Conservation (phyloP, 2,113 vertebrate species). For the Catharus minimus region DNA sequence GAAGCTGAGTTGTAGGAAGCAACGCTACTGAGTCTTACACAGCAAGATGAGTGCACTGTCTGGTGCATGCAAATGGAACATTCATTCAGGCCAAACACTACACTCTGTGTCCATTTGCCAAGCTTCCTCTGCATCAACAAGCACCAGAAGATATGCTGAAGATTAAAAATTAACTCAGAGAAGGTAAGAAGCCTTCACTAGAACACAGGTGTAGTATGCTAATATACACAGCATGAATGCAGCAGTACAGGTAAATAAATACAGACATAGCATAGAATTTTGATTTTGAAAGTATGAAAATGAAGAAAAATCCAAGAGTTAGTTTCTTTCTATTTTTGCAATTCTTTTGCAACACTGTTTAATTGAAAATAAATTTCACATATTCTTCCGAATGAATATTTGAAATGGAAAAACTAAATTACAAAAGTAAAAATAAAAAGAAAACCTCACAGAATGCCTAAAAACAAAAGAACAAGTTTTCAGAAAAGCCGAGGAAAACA, state of each 20-base stretch:
- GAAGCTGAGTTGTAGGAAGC: neutral
- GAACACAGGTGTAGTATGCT: neutral
- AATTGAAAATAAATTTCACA: neutral
- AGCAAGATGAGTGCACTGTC: neutral
- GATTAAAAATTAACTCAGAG: neutral
- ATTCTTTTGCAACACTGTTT: neutral
- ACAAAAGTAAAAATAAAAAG: neutral
- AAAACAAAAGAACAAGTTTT: neutral
- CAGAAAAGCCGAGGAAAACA: neutral
- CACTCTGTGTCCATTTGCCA: neutral
- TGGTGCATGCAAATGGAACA: neutral
- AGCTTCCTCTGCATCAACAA: neutral
- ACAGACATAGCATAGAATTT: neutral
- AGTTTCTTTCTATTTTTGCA: neutral
- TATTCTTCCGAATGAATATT: neutral
- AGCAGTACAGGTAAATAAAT: neutral
- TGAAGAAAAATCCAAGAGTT: neutral
- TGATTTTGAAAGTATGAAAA: neutral
- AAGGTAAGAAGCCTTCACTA: neutral
- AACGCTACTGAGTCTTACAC: fast-evolving
- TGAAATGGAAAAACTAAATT: neutral
- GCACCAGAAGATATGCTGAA: neutral
- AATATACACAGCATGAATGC: neutral
- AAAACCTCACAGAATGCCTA: neutral
- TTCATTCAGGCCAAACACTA: neutral